Evolutionary conservation across 2,113 vertebrate species (phyloP).

Genomic region (Mobula birostris): DNA sequence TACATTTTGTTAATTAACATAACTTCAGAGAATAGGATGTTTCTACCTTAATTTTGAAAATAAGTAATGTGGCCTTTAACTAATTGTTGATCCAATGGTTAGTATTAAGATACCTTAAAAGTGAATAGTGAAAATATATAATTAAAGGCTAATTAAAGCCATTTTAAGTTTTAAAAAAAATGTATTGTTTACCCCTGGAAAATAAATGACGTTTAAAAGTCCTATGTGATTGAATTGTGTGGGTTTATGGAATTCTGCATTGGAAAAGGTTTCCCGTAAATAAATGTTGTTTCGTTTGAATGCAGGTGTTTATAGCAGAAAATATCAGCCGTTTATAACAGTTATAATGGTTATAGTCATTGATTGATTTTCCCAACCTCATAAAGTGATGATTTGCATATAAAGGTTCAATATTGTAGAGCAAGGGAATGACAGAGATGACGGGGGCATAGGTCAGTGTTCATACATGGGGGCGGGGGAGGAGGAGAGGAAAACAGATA

Average conservation of each 20-base stretch:
- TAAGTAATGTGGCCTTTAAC: neutral
- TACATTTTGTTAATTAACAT: neutral
- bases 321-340: neutral
- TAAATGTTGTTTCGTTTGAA: slow-evolving; percentile 2
- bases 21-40: neutral
- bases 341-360: neutral
- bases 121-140: neutral
- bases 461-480: neutral
- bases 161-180: neutral
- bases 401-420: neutral
- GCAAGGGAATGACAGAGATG: neutral
- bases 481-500: neutral
- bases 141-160: neutral
- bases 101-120: neutral
- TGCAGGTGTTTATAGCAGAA: neutral
- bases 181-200: neutral
- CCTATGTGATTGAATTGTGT: slow-evolving; percentile 39
- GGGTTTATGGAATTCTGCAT: slow-evolving; percentile 40
- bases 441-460: neutral
- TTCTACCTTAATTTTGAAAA: neutral
- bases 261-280: neutral
- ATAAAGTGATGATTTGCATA: slow-evolving; percentile 5
- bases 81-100: neutral
- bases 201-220: slow-evolving; percentile 39
- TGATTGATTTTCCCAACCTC: slow-evolving; percentile 27